A percentile compares a stretch with the other conserved stretches of the same genome.
Conservation (phyloP, 92 coral and sea anemone species). For the Scolanthus callimorphus region DNA sequence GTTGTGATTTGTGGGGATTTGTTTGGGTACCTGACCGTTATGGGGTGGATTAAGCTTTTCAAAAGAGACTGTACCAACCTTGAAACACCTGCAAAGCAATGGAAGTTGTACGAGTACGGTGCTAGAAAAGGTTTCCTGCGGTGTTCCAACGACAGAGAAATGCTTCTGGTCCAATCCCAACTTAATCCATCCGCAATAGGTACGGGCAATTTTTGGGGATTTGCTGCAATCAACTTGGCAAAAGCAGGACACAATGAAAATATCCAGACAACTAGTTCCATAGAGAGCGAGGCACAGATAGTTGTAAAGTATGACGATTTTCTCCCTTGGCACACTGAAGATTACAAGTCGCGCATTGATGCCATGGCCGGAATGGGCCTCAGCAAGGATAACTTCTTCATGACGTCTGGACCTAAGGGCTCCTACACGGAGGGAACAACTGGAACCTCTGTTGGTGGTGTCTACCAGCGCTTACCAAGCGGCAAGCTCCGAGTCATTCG, state of each 20-base stretch:
- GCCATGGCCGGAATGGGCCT: constrained; percentile 1
- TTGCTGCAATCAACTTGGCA: not conserved
- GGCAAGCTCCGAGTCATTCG: not conserved
- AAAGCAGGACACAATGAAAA: not conserved
- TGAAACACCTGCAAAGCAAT: too few relatives aligned
- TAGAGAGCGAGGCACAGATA: not conserved
- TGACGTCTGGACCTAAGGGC: not conserved
- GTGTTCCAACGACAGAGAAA: too few relatives aligned
- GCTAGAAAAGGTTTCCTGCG: too few relatives aligned
- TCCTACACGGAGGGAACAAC: not conserved
- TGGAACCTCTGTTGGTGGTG: not conserved
- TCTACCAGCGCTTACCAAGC: constrained; percentile 2
- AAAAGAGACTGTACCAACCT: too few relatives aligned
- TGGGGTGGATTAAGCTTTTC: too few relatives aligned
- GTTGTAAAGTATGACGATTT: not conserved
- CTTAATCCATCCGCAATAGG: too few relatives aligned
- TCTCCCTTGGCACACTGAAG: constrained; percentile 2
- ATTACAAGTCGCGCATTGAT: not conserved
- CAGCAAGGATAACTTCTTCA: not conserved
- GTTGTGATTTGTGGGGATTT: too few relatives aligned
- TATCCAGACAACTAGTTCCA: not conserved
- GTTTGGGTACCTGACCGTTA: too few relatives aligned
- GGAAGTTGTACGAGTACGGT: too few relatives aligned
- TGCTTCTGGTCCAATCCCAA: too few relatives aligned
- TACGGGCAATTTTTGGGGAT: too few relatives aligned